Evolutionary conservation across 1,140 invertebrate genomes (phyloP), one percentile per base, ranked within the genome.

Genomic region (Pectinophora gossypiella): DNA sequence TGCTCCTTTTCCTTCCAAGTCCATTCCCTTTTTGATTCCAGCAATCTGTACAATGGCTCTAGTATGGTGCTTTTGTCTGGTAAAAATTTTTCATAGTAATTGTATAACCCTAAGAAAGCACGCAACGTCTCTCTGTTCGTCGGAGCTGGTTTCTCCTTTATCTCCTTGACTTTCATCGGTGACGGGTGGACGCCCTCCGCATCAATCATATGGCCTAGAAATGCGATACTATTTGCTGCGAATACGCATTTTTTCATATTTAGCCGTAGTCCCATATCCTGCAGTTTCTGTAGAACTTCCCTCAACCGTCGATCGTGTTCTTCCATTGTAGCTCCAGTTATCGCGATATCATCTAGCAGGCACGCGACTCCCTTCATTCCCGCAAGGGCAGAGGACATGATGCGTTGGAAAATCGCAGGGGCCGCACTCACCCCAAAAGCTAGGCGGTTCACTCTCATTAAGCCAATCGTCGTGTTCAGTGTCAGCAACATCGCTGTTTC

Each of bases 71-170:
- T 50, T 40, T 59, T 61, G 19, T 56, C 53, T 0, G 52, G 50
- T 38, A 65, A 48, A 51, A 61, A 65, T 21, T 59, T 65, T 5
- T 65, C 53, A 42, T 65, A 65, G 50, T 54, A 65, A 19, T 61
- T 61, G 15, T 62, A 67, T 19, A 62, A 49, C 0, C 60, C 64
- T 7, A 63, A 43, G 46, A 67, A 62, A 0, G 64, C n/a, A n/a
- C n/a, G n/a, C n/a, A n/a, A n/a, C n/a, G n/a, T n/a, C n/a, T n/a
- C n/a, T n/a, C n/a, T n/a, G n/a, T n/a, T 47, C 2, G 13, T 32
- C 1, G 23, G 45, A 2, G 45, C 21, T 16, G 45, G 21, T 27
- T 47, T 47, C 1, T n/a, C 43, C 5, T 6, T 2, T 3, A 45
- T 45, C 43, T 45, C 20, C 12, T 45, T 1, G 1, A 45, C 22